Evolutionary conservation across 2,888 invertebrate genomes (phyloP), one percentile per base, ranked within the genome.

Genomic region (Amiota minor): DNA sequence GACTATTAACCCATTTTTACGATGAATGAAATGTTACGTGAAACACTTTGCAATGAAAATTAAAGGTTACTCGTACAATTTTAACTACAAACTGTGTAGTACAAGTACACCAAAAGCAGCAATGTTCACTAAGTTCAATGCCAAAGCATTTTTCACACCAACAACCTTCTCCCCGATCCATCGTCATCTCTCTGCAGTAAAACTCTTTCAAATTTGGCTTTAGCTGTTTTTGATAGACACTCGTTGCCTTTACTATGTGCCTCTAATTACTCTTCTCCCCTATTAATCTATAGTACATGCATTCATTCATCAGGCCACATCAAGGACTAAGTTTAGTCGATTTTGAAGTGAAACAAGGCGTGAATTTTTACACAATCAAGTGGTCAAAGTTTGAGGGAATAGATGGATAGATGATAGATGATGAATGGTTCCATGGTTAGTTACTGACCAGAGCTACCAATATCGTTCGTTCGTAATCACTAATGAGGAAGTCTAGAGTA

Each of bases 361-460:
- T 65, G 65, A 65, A 65, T 65, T 65, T 65, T 65, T 65, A 65
- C 65, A 65, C 65, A 65, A 65, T 65, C 65, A 65, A 68, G 67
- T 68, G 67, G 67, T 53, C 50, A 62, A 47, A 65, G 12, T 20
- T 68, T 53, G 67, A 20, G 49, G 23, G 50, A 53, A 9, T 64
- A n/a, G 6, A 16, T 45, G 55, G 35, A 35, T 35, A 35, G 35
- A 35, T 35, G 35, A 35, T 35, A 35, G 35, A 35, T 35, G 35
- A 35, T 35, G 35, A 35, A 35, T 35, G 35, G 35, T 35, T 35
- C 35, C 35, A 35, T 35, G 35, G 35, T 35, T 35, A 35, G 35
- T 35, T 35, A 35, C 35, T 35, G 35, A 35, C 35, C 35, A 35
- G 6, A 3, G 6, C 2, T 4, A 35, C 35, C 35, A 35, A 35